phyloP scores from a whole-genome alignment of 23 tunicate genomes.

The Halocynthia roretzi region DNA sequence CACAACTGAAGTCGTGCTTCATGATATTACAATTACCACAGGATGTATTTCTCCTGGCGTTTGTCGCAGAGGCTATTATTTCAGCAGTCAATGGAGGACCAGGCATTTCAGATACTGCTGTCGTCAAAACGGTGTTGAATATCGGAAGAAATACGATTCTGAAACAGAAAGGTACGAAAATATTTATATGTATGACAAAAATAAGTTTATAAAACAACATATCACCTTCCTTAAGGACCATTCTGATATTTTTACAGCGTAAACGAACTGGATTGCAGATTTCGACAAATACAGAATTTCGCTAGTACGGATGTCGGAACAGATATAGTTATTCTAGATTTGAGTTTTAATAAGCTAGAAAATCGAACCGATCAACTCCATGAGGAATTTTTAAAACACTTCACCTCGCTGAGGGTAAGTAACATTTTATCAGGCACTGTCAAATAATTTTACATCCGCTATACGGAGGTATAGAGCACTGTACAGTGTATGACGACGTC shows the following conservation, averaged over 20 bases:
- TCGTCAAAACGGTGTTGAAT: neutral
- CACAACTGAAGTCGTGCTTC: too few species aligned
- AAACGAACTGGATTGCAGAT: constrained; percentile 1
- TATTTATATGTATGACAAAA: neutral
- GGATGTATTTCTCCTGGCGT: constrained; percentile 4
- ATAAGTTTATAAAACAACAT: neutral
- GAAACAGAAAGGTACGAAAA: neutral
- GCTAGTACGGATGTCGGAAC: neutral
- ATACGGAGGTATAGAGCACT: too few species aligned
- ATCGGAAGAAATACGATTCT: neutral
- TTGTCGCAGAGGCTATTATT: neutral
- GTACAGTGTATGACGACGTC: too few species aligned
- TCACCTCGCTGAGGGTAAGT: constrained; percentile 2
- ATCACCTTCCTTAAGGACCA: neutral
- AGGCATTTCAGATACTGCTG: neutral
- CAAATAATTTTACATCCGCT: neutral
- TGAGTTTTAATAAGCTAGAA: neutral
- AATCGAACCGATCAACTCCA: neutral
- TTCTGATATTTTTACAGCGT: neutral
- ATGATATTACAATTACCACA: neutral
- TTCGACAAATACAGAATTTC: neutral
- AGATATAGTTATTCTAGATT: neutral
- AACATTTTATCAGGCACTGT: neutral
- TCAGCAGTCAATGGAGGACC: neutral
- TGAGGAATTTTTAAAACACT: neutral